Base-by-base conservation (phyloP, 2,797 vertebrate species). In the Cossypha heuglini region DNA sequence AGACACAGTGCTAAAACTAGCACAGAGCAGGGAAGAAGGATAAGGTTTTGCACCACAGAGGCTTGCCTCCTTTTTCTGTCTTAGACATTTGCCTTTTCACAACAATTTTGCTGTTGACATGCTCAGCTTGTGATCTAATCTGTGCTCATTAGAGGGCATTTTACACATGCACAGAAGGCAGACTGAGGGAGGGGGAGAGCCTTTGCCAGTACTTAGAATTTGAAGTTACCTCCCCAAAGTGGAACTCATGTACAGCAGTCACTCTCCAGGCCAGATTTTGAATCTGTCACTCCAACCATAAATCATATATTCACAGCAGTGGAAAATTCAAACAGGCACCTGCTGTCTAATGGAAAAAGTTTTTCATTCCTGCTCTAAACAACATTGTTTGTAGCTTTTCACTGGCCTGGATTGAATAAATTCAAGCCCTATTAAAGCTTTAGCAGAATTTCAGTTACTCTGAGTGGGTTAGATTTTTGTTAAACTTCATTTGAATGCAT, bases 291-390 rank as follows among this genome's bases (percentile, higher is more conserved):
- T 92, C 77, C 63, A 81, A 76, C 55, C 55, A 38, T 82, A 82
- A 81, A 89, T 90, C 69, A 61, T 51, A 49, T 45, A 64, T 82
- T 92, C 74, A 79, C 40, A 66, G 71, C 29, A 76, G 28, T 84
- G 67, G 55, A 90, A 94, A 94, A 92, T 86, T 73, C 1, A 0
- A 91, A 94, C 78, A 54, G 63, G 35, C 75, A 92, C 80, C 77
- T 93, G 86, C 88, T 88, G 88, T 90, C 90, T 94, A 93, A 94
- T 90, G 73, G 83, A 81, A 93, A 58, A 94, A 80, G 61, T 74
- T 88, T 74, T 90, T 64, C 7, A 57, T 68, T 86, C 31, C 46
- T 88, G n/a, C 46, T 75, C 58, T 72, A 58, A 86, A 90, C 52
- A 88, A 13, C 10, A 10, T 55, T 81, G 48, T 91, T 91, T 86